Evolutionary conservation across 2,113 vertebrate species (phyloP), one percentile per base, ranked within the genome.

Genomic region (Benitochromis conjunctus): DNA sequence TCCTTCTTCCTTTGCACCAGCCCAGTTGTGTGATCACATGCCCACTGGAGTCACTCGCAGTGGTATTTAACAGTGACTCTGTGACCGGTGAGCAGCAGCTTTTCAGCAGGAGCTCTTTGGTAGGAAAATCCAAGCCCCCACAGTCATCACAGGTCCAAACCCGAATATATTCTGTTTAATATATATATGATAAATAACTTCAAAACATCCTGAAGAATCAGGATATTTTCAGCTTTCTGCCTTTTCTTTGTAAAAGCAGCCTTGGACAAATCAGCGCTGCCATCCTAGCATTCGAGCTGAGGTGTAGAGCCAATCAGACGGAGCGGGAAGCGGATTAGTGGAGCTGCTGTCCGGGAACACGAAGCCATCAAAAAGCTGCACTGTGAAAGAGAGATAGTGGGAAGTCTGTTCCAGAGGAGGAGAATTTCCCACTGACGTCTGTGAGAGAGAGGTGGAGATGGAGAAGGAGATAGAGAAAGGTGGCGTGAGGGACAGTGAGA

Each of bases 321-420:
- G 55, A 46, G 46, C 10, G 1, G 34, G 79, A 57, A 14, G 9
- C 24, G 36, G 69, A 85, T 56, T 38, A 84, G 71, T 10, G 58
- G 36, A 51, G 76, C 55, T 38, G 80, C 29, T 74, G 46, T 78
- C 6, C 1, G 71, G 19, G 3, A 69, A 36, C 88, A 80, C 9
- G 24, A 18, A 83, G 24, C 84, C 77, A 80, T 83, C 81, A 66
- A 53, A 80, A 6, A 46, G 55, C 46, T 56, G 86, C 5, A 24
- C n/a, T 80, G 6, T 7, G 80, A 83, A 56, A 31, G 76, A 48
- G 13, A 80, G 84, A 89, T 64, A 62, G 79, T 1, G 36, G 24
- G 41, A 56, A 56, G 10, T 14, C 16, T 38, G 43, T 8, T 62
- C 74, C 53, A 56, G 56, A 1, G 56, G 18, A 43, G 85, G 41